These are phyloP conservation scores for Phocides pigmalion DNA, from an alignment of 1,140 invertebrate species.

Conservation along the genomic window DNA sequence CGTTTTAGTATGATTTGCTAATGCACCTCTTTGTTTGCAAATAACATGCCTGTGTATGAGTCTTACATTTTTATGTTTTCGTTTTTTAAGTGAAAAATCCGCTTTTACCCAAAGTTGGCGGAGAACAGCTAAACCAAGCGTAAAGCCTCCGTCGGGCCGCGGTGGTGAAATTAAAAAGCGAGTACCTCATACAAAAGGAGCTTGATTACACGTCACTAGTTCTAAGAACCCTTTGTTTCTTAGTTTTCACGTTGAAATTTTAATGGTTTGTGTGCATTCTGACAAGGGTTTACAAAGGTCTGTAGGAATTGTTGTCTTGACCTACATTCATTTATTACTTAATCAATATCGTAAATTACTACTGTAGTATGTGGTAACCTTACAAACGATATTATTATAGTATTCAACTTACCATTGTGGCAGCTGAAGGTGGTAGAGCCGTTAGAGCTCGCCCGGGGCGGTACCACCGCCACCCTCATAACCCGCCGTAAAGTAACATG, in stretches of 20 bases:
- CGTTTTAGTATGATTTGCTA: slow-evolving; percentile 46
- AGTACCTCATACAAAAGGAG: slow-evolving; percentile 54
- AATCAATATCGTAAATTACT: not conserved
- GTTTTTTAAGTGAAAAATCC: slow-evolving; percentile 35
- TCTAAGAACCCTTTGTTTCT: slow-evolving; percentile 58
- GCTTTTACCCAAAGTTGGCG: slow-evolving; percentile 20
- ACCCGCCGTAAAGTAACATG: too few relatives aligned
- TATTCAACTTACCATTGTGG: too few relatives aligned
- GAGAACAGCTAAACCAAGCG: slow-evolving; percentile 21
- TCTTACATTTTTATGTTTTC: slow-evolving; percentile 18
- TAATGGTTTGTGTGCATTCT: slow-evolving; percentile 35
- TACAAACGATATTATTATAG: not conserved
- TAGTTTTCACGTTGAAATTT: slow-evolving; percentile 41
- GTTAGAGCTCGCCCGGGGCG: too few relatives aligned
- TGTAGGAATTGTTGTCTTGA: not conserved
- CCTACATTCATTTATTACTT: not conserved
- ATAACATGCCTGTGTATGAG: slow-evolving; percentile 21
- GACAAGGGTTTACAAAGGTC: not conserved
- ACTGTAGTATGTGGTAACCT: not conserved
- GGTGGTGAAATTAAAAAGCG: slow-evolving; percentile 53
- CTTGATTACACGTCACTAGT: slow-evolving; percentile 66
- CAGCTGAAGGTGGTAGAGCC: too few relatives aligned
- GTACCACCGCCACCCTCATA: too few relatives aligned
- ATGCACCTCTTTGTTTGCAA: slow-evolving; percentile 46
- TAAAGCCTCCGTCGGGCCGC: slow-evolving; percentile 37